Evolutionary conservation across 2,113 vertebrate genomes (phyloP), one percentile per base, ranked within the genome.

Genomic region (Eudorcas thomsonii): DNA sequence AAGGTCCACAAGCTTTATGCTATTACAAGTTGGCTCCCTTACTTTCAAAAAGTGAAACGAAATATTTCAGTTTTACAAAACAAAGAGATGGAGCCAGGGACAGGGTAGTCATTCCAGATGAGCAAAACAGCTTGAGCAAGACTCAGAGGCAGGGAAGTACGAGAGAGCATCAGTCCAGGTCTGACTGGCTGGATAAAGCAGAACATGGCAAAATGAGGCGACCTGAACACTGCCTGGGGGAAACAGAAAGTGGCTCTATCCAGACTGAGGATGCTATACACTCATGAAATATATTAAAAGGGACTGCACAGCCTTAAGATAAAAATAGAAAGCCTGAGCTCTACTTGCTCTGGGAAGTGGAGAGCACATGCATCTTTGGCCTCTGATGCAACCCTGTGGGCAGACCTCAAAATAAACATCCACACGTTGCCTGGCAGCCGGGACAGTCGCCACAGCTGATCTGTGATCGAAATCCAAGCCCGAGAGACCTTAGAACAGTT

Each of bases 371-470:
- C 97, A 97, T 89, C 90, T 89, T 71, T 90, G 90, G 43, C 33
- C 52, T 94, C 81, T 86, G 71, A 88, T 28, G 57, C 91, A 97
- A 90, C 48, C 28, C 36, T 0, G 0, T 3, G 36, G 36, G 93
- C 95, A 97, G 96, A 90, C 5, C 0, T 64, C 81, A 97, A 98
- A 83, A 97, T 96, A 99, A 99, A 99, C 95, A 99, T 52, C 90
- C n/a, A 97, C 80, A 23, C 0, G 64, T 96, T 98, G 98, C 98
- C 62, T 97, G 87, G 99, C 97, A 99, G 99, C 98, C 0, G 0
- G 13, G 21, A 97, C 48, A 98, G 96, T 19, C 90, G 12, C 28
- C 0, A 88, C 0, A 71, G 88, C 92, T 98, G 97, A 98, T 36
- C 1, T 96, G 97, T 48, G 43, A 87, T 39, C 81, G 23, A 77